Evolutionary conservation across 2,113 vertebrate species (phyloP), one percentile per base, ranked within the genome.

Genomic region (Phoenicopterus ruber): DNA sequence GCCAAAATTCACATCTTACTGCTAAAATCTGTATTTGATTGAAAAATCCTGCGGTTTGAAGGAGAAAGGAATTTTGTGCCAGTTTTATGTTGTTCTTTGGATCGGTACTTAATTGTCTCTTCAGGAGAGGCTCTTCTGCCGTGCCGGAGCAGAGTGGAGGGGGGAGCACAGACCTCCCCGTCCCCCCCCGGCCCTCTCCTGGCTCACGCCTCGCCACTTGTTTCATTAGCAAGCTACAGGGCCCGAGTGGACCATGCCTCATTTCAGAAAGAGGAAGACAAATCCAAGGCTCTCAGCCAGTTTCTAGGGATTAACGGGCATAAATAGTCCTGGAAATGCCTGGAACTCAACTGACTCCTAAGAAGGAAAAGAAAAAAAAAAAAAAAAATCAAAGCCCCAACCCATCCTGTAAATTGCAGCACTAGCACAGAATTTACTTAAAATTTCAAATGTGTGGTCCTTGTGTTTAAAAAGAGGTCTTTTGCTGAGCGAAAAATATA

Each of bases 241-340:
- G 26, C 19, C 26, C 0, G 0, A 54, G 50, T 70, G 85, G 58
- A 82, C 21, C n/a, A 46, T 94, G 73, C 74, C 49, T 93, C 82
- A 54, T 61, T 90, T 80, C 87, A 92, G 78, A 76, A 58, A 85
- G 36, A 77, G 38, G 87, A 95, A 79, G 92, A 86, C 62, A 92
- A 90, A 87, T 79, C 81, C 65, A 70, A 93, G 78, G 90, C 78
- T 62, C 50, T 77, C 36, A 77, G 90, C 90, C 94, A 95, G 36
- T 58, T 85, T 93, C 66, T 82, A 38, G 50, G 65, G 34, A 94
- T 94, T 94, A 91, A 85, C 4, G 21, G 85, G 92, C 74, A 93
- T 91, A 95, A 96, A 85, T 66, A 93, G 81, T 34, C 17, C 14
- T 92, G 78, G 87, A 96, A 94, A 93, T 91, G 77, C 67, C 67